Evolutionary conservation across 1,140 invertebrate species (phyloP).

Genomic region (Chrysopa pallens): DNA sequence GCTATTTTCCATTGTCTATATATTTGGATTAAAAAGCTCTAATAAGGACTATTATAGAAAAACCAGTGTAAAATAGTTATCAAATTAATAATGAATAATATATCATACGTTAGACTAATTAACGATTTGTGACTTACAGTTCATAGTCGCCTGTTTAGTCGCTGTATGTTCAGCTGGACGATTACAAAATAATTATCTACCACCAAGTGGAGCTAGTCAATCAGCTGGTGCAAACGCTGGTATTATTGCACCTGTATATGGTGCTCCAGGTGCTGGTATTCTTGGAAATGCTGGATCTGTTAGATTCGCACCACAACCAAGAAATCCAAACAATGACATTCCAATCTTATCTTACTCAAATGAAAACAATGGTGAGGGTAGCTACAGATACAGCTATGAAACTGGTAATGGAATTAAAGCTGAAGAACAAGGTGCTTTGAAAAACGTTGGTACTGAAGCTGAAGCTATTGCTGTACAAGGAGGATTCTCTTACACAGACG

Average conservation of each 20-base stretch:
- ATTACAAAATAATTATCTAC: slow-evolving; percentile 25
- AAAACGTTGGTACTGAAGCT: slow-evolving; percentile 29
- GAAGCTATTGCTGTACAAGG: slow-evolving; percentile 44
- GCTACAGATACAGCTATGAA: slow-evolving; percentile 34
- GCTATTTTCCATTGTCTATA: no score
- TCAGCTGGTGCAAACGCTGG: no score
- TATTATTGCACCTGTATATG: no score
- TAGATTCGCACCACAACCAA: no score
- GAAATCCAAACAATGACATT: slow-evolving; percentile 6
- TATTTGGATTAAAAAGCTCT: no score
- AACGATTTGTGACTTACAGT: slow-evolving; percentile 9
- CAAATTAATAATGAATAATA: no score
- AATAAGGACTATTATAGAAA: no score
- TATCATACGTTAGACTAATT: no score
- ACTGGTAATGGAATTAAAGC: slow-evolving; percentile 35
- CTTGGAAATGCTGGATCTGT: no score
- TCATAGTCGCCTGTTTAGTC: slow-evolving; percentile 14
- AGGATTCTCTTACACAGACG: slow-evolving; percentile 51
- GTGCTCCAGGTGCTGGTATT: no score
- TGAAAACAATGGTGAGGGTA: slow-evolving; percentile 17
- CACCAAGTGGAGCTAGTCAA: slow-evolving; percentile 12
- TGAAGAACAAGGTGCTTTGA: slow-evolving; percentile 30
- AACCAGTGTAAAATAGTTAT: no score
- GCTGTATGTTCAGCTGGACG: slow-evolving; percentile 16
- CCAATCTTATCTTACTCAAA: slow-evolving; percentile 12